Base-by-base conservation (phyloP, 2,797 vertebrate species). In the Botia kubotai region DNA sequence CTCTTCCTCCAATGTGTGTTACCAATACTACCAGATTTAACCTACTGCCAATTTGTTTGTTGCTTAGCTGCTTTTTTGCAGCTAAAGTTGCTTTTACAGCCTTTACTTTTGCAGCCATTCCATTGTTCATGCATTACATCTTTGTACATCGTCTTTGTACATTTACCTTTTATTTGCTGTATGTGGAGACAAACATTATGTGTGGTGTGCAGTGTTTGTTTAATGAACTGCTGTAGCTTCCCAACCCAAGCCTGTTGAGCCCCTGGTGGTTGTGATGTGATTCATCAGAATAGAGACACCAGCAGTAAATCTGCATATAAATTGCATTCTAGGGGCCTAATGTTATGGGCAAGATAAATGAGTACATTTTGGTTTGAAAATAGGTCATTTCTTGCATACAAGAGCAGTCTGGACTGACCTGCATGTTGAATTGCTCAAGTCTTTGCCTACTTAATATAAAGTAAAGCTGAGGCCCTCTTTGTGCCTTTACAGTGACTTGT, bases 291-390 rank as follows among this genome's bases (percentile, higher is more conserved):
- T 81, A 69, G 86, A 90, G 90, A 26, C 92, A 82, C 87, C 36
- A 89, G 91, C 88, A 90, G 89, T 86, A 89, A 91, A 93, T 94
- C 92, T 94, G 92, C 92, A 94, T 94, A 92, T 91, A 93, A 89
- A 93, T 92, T 91, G 88, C 84, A 70, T 84, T 84, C 84, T 74
- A 0, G 83, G 82, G 89, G 29, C 81, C 87, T 87, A 43, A 63
- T 80, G 82, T 75, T 82, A 75, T 26, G 52, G 19, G 73, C 71
- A 78, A 81, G 63, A 82, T 74, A 79, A 60, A 62, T 70, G 73
- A 67, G 71, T 58, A 77, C 63, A 23, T 71, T 76, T 79, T 67
- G 50, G 46, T 65, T 79, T 65, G 48, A 77, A 84, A 84, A 55
- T 80, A 68, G 79, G 83, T 74, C 83, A 77, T 67, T 82, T 72